Conservation (phyloP, 1,140 invertebrate species). For the Cyrtorhinus lividipennis region DNA sequence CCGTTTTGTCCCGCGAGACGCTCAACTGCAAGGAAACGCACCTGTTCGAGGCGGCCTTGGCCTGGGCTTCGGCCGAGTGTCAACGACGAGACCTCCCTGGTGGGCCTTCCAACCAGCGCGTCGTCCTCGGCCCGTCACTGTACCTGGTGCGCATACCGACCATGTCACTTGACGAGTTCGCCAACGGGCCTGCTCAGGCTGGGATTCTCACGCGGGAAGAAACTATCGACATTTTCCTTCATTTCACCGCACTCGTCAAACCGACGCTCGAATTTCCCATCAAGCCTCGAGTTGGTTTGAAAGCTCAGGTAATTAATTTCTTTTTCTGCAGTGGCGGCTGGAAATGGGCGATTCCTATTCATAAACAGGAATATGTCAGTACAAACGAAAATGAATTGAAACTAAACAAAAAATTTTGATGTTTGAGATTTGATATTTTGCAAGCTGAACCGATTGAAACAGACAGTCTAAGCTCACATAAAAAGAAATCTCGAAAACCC, state of each 20-base stretch:
- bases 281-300: constrained; percentile 66
- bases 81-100: constrained; percentile 58
- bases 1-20: constrained; percentile 73
- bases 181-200: constrained; percentile 75
- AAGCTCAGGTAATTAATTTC: constrained; percentile 52
- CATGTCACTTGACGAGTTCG: constrained; percentile 81
- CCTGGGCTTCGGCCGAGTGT: constrained; percentile 79
- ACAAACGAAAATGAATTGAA: no score
- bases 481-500: no score
- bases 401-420: no score
- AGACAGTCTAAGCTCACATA: no score
- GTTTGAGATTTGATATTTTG: no score
- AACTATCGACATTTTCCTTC: constrained; percentile 81
- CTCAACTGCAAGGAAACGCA: constrained; percentile 82
- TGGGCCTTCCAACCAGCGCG: constrained; percentile 43
- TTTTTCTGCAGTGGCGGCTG: neutral
- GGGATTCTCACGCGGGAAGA: constrained; percentile 77
- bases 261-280: constrained; percentile 66
- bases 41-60: constrained; percentile 74
- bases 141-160: constrained; percentile 78
- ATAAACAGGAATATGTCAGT: neutral
- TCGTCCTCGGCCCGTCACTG: constrained; percentile 58
- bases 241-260: constrained; percentile 71
- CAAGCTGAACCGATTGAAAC: no score
- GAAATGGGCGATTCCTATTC: neutral